Evolutionary conservation across 2,797 vertebrate species (phyloP), one percentile per base, ranked within the genome.

Genomic region (Pangasius djambal): DNA sequence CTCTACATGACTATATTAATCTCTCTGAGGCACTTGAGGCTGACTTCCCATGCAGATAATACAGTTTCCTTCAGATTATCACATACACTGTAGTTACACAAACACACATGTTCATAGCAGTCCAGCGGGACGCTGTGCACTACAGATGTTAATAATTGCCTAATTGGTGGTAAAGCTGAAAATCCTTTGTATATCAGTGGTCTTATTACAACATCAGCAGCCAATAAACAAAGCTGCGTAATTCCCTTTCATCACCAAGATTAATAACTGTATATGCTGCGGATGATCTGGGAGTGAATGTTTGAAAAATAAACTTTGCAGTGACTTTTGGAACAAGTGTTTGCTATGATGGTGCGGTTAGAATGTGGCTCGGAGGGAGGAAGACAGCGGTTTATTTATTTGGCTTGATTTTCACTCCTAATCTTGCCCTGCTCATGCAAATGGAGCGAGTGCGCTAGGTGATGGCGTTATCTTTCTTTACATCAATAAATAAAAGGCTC

Each of bases 401-500:
- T 92, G 90, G 90, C 90, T 92, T 91, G 89, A 91, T 92, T 91
- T 91, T 93, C 94, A 94, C 94, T 94, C 94, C 93, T 95, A 93
- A 94, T 92, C 93, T 89, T 2, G 50, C 88, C 72, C 79, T 90
- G 89, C 91, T 93, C 95, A 94, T 93, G 92, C 93, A 93, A 93
- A 93, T 93, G 89, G 90, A 91, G 90, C 88, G 78, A 88, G 86
- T 65, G 89, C 65, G 85, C 87, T 90, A 92, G 92, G 91, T 89
- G 92, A 86, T 77, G 86, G 88, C 70, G 88, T 90, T 94, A 94
- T 94, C 93, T 93, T 90, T 89, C 89, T 92, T 90, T 90, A 93
- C 93, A 94, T 95, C 92, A 91, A 94, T 94, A 94, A 94, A 94
- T 93, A 94, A 90, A 92, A 89, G 89, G 92, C 90, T 90, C 86